Conservation (phyloP, 2,113 vertebrate species). For the Oplegnathus fasciatus region DNA sequence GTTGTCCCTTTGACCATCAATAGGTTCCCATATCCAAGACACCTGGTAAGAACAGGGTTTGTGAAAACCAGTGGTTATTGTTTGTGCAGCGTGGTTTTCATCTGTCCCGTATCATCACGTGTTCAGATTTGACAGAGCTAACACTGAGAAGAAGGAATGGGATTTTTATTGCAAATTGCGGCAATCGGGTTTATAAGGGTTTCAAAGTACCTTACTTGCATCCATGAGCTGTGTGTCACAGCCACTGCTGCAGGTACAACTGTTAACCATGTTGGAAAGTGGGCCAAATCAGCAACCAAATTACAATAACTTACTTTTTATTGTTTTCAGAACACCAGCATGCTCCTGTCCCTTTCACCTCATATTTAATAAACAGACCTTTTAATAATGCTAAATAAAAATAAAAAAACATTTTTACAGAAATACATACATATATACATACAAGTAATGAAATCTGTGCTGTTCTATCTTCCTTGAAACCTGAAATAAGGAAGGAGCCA, state of each 20-base stretch:
- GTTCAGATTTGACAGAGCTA: not conserved
- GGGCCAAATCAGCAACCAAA: no score
- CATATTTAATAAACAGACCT: not conserved
- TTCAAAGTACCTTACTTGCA: not conserved
- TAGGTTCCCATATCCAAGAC: constrained; percentile 87
- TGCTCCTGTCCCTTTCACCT: not conserved
- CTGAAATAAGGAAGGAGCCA: not conserved
- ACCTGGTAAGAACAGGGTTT: constrained; percentile 28
- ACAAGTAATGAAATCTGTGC: not conserved
- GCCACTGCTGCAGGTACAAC: not conserved
- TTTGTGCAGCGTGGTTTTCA: no score
- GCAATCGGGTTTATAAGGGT: no score
- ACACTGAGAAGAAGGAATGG: not conserved
- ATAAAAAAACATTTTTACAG: not conserved
- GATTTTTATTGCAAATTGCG: not conserved
- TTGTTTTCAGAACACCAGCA: not conserved
- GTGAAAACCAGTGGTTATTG: not conserved
- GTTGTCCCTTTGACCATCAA: constrained; percentile 76
- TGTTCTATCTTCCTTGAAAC: not conserved
- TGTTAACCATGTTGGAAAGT: not conserved
- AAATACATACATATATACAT: no score
- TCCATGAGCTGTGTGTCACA: not conserved
- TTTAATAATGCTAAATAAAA: not conserved
- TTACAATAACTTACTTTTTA: not conserved
- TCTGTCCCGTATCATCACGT: no score